Evolutionary conservation across 2,113 vertebrate genomes (phyloP).

Genomic region (Otis tarda): DNA sequence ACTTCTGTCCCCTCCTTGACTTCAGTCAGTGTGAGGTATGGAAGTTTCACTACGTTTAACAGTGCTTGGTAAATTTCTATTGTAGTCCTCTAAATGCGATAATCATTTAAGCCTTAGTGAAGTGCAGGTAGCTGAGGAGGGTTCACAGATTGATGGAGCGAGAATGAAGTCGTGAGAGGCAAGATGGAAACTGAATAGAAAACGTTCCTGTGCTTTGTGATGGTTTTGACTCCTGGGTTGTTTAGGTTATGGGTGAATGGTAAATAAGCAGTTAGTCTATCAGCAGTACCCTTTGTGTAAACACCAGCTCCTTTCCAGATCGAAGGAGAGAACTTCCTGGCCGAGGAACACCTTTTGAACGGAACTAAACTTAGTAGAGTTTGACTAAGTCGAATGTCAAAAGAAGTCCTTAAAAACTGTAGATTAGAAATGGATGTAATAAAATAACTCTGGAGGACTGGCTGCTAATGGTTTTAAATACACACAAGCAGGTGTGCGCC

Average conservation of each 20-base stretch:
- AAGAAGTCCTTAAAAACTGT: background rate
- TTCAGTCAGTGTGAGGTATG: background rate
- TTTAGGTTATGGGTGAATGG: background rate
- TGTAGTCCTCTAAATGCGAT: background rate
- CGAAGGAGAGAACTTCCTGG: background rate
- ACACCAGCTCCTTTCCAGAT: background rate
- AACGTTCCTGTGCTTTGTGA: background rate
- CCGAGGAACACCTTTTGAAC: background rate
- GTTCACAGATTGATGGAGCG: background rate
- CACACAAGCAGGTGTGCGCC: rapidly evolving
- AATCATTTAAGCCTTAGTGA: background rate
- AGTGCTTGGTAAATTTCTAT: background rate
- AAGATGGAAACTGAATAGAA: background rate
- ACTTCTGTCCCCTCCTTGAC: background rate
- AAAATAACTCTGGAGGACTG: background rate
- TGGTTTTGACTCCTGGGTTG: background rate
- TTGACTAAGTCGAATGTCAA: background rate
- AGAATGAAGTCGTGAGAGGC: background rate
- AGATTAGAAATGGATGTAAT: background rate
- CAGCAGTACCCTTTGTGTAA: background rate
- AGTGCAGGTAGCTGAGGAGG: background rate
- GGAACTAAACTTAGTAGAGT: background rate
- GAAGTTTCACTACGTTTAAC: background rate
- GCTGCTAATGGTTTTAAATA: background rate
- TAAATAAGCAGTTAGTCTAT: background rate